Evolutionary conservation across 2,113 vertebrate genomes (phyloP).

Genomic region (Nothocercus julius): DNA sequence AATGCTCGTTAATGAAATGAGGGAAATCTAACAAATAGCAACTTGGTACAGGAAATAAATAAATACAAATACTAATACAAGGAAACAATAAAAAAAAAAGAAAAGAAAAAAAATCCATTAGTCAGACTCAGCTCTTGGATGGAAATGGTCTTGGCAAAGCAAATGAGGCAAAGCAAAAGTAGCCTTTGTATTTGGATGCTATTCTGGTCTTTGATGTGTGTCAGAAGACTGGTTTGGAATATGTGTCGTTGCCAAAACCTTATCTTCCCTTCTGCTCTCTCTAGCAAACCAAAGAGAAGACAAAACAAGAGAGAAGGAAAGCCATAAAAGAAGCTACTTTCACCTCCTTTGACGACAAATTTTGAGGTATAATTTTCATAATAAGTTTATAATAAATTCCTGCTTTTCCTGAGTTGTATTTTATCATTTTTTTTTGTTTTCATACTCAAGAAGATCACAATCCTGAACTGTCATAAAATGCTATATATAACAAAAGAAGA

Average conservation of each 20-base stretch:
- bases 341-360: not conserved
- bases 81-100: too few species aligned
- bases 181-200: not conserved
- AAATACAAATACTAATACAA: not conserved
- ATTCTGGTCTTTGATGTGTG: not conserved
- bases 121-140: not conserved
- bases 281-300: not conserved
- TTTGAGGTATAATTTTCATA: not conserved
- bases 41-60: not conserved
- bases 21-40: not conserved
- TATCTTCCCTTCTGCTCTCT: not conserved
- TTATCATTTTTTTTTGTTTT: not conserved
- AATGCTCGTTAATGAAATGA: not conserved
- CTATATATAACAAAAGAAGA: not conserved
- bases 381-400: not conserved
- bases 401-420: fast-evolving
- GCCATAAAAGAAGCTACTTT: not conserved
- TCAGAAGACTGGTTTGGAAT: not conserved
- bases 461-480: not conserved
- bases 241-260: not conserved
- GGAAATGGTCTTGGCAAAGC: not conserved
- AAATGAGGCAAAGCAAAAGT: not conserved
- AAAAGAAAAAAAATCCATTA: not conserved
- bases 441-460: not conserved
- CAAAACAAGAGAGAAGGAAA: not conserved